A percentile compares a stretch with the other conserved stretches of the same genome.
Evolutionary conservation across 2,888 invertebrate genomes (phyloP).

Genomic region (Trachelus troglodyta): DNA sequence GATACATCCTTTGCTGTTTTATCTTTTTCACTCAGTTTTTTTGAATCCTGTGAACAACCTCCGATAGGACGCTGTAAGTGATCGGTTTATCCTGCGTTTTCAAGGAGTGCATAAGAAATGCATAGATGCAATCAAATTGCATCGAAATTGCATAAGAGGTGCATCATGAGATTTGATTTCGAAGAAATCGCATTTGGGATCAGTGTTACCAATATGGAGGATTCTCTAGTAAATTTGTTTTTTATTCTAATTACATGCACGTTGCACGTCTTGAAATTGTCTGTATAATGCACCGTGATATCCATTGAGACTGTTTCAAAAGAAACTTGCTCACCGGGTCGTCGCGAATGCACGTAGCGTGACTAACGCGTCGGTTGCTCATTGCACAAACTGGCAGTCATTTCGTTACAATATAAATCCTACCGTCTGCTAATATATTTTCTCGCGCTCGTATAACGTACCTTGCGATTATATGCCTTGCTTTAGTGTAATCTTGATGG

Average conservation of each 20-base stretch:
- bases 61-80: neutral
- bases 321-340: neutral
- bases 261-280: neutral
- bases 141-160: neutral
- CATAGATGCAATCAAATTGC: neutral
- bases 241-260: neutral
- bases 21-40: neutral
- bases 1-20: neutral
- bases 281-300: neutral
- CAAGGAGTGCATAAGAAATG: neutral
- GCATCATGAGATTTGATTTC: neutral
- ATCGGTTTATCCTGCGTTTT: neutral
- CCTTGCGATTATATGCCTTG: neutral
- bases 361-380: neutral
- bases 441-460: neutral
- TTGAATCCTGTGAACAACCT: neutral
- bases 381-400: neutral
- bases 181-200: neutral
- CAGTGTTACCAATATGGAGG: neutral
- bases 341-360: neutral
- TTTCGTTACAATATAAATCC: neutral
- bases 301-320: neutral
- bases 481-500: neutral
- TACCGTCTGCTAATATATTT: slow-evolving; percentile 2
- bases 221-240: neutral